phyloP scores from a whole-genome alignment of 2,797 vertebrate genomes.

The Choloepus didactylus region DNA sequence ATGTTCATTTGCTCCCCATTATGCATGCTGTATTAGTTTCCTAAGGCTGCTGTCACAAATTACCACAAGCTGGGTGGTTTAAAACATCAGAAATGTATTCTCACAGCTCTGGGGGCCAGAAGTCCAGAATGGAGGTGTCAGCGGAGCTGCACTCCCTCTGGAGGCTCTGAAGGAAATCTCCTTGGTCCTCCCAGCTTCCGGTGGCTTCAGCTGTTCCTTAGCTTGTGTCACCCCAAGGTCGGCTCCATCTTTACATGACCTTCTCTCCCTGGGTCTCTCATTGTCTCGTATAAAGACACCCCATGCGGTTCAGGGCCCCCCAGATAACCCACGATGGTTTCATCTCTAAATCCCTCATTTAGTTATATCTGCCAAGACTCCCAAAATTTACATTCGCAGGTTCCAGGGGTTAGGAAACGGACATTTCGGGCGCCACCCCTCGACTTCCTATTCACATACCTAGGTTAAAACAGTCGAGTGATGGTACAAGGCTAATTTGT shows the following conservation, averaged over 20 bases:
- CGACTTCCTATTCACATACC: not conserved
- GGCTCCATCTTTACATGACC: not conserved
- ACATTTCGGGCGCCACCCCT: not conserved
- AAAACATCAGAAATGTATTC: not conserved
- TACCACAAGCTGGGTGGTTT: not conserved
- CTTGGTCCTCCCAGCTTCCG: not conserved
- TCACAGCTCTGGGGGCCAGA: not conserved
- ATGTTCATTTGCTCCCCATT: conserved; percentile 18
- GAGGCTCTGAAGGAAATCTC: not conserved
- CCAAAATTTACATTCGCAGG: not conserved
- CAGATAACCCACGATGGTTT: not conserved
- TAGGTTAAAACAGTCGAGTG: not conserved
- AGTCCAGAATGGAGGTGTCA: not conserved
- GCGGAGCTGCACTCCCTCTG: not conserved
- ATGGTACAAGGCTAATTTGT: not conserved
- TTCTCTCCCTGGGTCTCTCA: not conserved
- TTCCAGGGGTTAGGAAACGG: not conserved
- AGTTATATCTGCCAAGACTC: not conserved
- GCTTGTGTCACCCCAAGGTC: not conserved
- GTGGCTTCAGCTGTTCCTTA: not conserved
- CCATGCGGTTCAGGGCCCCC: not conserved
- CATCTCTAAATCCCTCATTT: not conserved
- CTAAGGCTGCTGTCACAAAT: not conserved
- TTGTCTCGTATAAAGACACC: not conserved
- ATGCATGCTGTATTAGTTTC: not conserved